Conservation (phyloP, 1,140 invertebrate species). For the Drosophila tsacasi region DNA sequence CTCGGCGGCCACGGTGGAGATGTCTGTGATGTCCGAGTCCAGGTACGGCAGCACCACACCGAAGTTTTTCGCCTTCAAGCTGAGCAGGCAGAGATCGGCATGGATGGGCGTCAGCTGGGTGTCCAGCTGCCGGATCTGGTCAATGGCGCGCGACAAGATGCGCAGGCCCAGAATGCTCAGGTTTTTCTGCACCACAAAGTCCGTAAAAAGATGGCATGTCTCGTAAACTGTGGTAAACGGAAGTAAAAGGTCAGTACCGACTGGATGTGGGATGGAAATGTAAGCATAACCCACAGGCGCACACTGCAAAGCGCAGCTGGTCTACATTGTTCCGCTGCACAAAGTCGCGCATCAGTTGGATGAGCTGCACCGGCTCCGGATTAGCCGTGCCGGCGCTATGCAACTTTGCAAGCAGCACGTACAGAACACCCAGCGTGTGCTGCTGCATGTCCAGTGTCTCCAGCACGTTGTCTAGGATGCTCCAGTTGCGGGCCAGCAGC, state of each 20-base stretch:
- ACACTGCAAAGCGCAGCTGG: conserved; percentile 93
- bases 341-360: conserved; percentile 89
- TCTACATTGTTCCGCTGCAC: conserved; percentile 93
- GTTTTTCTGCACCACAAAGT: conserved; percentile 90
- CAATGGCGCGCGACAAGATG: conserved; percentile 93
- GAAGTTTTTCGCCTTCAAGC: conserved; percentile 95
- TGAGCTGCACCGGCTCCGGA: conserved; percentile 84
- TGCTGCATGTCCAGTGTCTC: conserved; percentile 95
- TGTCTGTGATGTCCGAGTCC: conserved; percentile 96
- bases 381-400: conserved; percentile 85
- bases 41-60: conserved; percentile 96
- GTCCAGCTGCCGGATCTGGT: conserved; percentile 94
- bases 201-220: conserved; percentile 93
- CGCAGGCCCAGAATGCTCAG: conserved; percentile 94
- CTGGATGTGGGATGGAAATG: background rate
- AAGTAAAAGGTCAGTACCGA: background rate
- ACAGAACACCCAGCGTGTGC: conserved; percentile 94
- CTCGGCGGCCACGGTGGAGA: conserved; percentile 87
- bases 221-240: conserved; percentile 90
- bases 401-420: conserved; percentile 93
- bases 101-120: conserved; percentile 97
- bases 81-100: conserved; percentile 96
- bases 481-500: conserved; percentile 91
- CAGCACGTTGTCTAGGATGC: conserved; percentile 94
- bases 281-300: conserved; percentile 90